Evolutionary conservation across 2,797 vertebrate species (phyloP).

Genomic region (Nyctibius grandis): DNA sequence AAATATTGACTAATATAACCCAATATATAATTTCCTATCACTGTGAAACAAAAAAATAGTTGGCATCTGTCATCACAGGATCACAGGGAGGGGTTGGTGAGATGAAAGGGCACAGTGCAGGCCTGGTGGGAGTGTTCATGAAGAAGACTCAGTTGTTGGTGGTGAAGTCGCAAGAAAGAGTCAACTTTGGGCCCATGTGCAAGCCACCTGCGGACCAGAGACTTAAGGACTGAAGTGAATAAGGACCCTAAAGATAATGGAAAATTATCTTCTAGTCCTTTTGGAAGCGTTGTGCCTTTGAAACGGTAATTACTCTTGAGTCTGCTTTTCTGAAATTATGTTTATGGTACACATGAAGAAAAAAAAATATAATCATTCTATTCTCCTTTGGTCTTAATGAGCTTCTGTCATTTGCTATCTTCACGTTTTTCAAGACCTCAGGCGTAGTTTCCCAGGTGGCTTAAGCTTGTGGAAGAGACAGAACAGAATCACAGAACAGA

Average conservation of each 20-base stretch:
- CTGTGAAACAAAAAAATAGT: neutral
- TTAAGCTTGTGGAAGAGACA: neutral
- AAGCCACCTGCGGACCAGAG: neutral
- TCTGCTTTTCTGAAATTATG: neutral
- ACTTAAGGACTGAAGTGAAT: neutral
- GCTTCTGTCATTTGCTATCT: neutral
- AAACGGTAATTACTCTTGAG: neutral
- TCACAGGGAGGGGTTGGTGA: rapidly evolving
- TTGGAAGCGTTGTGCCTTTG: neutral
- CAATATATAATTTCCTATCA: neutral
- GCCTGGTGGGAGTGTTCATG: rapidly evolving
- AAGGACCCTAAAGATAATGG: neutral
- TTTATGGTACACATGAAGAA: rapidly evolving
- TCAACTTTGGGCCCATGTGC: neutral
- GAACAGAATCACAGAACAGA: too few species aligned
- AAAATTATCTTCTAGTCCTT: neutral
- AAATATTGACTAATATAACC: neutral
- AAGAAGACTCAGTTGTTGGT: neutral
- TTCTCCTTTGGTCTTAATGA: neutral
- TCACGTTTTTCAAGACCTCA: neutral
- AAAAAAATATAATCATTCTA: neutral
- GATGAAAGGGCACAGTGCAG: neutral
- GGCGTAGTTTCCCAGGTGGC: neutral
- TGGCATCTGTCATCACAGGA: rapidly evolving
- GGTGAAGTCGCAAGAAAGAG: neutral